A percentile compares a stretch with the other conserved stretches of the same genome.
Evolutionary conservation across 2,888 invertebrate genomes (phyloP).

Genomic region (Reticulitermes lucifugus): DNA sequence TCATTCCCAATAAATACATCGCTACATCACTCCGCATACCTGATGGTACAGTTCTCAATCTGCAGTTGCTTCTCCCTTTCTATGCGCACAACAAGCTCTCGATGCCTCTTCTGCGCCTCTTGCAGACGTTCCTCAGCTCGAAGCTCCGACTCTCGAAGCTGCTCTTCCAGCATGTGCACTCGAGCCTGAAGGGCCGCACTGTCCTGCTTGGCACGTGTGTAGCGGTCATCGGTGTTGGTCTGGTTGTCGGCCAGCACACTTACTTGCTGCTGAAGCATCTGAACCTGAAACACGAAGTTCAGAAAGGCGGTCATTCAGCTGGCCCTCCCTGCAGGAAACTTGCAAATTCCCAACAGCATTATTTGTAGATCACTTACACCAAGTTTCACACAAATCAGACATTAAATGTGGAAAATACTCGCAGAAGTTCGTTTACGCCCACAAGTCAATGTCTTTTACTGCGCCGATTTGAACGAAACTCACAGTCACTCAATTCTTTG

Average conservation of each 20-base stretch:
- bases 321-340: too few species aligned
- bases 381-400: too few species aligned
- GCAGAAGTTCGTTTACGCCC: too few species aligned
- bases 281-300: constrained; percentile 74
- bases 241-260: constrained; percentile 90
- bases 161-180: constrained; percentile 93
- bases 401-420: too few species aligned
- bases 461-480: too few species aligned
- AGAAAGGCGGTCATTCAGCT: too few species aligned
- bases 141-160: constrained; percentile 83
- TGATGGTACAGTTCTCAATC: constrained; percentile 80
- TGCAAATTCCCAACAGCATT: too few species aligned
- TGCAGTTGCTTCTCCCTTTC: constrained; percentile 87
- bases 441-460: too few species aligned
- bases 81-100: constrained; percentile 83
- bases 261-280: constrained; percentile 93
- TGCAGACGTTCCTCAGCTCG: constrained; percentile 79
- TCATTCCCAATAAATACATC: not conserved
- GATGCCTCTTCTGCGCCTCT: constrained; percentile 87
- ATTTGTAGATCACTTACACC: too few species aligned
- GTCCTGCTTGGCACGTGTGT: constrained; percentile 90
- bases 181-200: constrained; percentile 91
- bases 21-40: constrained; percentile 59
- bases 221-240: constrained; percentile 87
- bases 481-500: too few species aligned